Evolutionary conservation across 2,888 invertebrate species (phyloP), one percentile per base, ranked within the genome.

Genomic region (Cremastobaeus sp.): DNA sequence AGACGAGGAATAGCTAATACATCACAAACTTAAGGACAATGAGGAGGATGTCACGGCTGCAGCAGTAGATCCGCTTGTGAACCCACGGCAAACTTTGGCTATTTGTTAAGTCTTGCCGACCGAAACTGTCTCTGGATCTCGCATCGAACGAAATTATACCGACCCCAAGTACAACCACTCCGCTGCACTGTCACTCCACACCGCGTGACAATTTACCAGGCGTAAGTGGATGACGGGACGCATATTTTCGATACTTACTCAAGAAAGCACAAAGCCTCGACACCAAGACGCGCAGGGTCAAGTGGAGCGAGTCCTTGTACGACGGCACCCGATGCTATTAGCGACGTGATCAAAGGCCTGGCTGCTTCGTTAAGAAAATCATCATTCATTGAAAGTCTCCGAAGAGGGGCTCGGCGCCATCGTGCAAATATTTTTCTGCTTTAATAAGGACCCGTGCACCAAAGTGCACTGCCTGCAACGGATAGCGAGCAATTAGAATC

Each of bases 1-100:
- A 76, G 65, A 72, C 74, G 55, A 78, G 80, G 82, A 80, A 82
- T 84, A 80, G 84, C 86, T 86, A 87, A 87, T 87, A 87, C 84
- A 87, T 87, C 85, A 87, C 84, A 85, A 87, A 87, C 85, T 87
- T 87, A 79, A 79, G 79, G 81, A 87, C 87, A 87, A 87, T 85
- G 86, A 84, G 84, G 79, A 86, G 87, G 85, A 86, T 84, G 86
- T 83, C 83, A 86, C 79, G 79, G 83, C 73, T 77, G 78, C 79
- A 76, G 77, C 80, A 79, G 81, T 80, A 85, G 83, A 86, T 85
- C 84, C 85, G 78, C 79, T 78, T 69, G 77, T 76, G 78, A 77
- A 77, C 81, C 77, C 77, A 69, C 77, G 73, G 73, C 78, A 87
- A 87, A 88, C 87, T 88, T 88, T 88, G 77, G 85, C 87, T 86